Base-by-base conservation (phyloP, 2,888 invertebrate genomes). In the Trichopoda pennipes region DNA sequence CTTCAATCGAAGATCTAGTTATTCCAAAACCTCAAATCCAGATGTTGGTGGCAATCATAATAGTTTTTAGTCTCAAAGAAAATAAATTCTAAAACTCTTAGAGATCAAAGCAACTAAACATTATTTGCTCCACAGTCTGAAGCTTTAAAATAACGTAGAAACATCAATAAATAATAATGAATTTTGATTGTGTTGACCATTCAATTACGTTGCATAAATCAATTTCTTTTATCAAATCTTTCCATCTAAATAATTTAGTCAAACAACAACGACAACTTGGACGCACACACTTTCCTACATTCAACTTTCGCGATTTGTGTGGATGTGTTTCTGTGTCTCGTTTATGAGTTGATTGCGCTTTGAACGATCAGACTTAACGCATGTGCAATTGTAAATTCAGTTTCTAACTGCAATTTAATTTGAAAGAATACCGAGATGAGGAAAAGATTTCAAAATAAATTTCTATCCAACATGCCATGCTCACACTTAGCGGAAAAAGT, bases 401-500 rank as follows among this genome's bases (percentile, higher is more conserved):
- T 73, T 56, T 66, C 55, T 69, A 77, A 68, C 66, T 68, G 61
- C 68, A 81, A 81, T 81, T 77, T 68, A 58, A 79, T 61, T 47
- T 38, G 17, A 58, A 72, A 49, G 51, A 61, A 73, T 16, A 72
- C n/a, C 12, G 58, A 38, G 55, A 49, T 76, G 63, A 55, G 61
- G 47, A 56, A 63, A 58, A 32, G 49, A 61, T 68, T 53, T 68
- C 3, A 21, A 63, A 77, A 58, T 56, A 53, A 56, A 44, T 68
- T 75, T 75, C 64, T 75, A 58, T 78, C 28, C n/a, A 23, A 49
- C 78, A 66, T 66, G 55, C 49, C 66, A 55, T 47, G 32, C 69
- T 75, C 55, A 79, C 82, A 82, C 78, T 79, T 70, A 72, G 81
- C 74, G 78, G 66, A 12, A 49, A 78, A 60, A 21, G 64, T 73